These are phyloP conservation scores for Microplitis manilae DNA, from an alignment of 2,888 invertebrate species.

Conservation along the genomic window DNA sequence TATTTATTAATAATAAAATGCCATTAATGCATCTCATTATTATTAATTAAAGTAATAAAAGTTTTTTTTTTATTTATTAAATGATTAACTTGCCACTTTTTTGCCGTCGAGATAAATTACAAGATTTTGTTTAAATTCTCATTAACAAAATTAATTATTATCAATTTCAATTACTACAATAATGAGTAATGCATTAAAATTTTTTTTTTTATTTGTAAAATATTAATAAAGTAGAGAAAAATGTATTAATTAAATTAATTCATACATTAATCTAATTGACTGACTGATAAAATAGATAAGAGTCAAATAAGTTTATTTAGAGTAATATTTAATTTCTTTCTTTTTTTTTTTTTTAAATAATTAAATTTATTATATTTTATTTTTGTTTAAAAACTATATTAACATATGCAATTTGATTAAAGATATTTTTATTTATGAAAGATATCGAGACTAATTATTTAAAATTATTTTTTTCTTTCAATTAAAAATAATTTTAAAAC, in stretches of 20 bases:
- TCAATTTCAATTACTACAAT: background rate
- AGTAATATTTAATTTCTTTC: background rate
- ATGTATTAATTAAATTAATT: background rate
- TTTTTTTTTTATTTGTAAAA: background rate
- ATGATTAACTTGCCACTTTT: background rate
- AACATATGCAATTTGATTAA: background rate
- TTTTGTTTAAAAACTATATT: background rate
- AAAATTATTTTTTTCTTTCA: background rate
- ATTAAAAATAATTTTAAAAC: background rate
- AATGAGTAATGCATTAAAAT: background rate
- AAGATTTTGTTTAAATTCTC: too few relatives aligned
- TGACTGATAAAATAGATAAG: background rate
- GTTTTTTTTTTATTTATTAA: background rate
- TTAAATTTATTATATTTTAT: too few relatives aligned
- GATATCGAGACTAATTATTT: background rate
- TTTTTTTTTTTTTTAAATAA: background rate
- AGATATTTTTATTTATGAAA: background rate
- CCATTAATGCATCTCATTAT: background rate
- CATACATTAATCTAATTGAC: background rate
- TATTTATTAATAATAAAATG: background rate
- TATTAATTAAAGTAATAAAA: background rate
- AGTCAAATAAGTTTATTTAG: background rate
- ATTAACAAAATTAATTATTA: too few relatives aligned
- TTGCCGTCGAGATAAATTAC: background rate
- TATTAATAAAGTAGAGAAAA: background rate